Evolutionary conservation across 2,113 vertebrate genomes (phyloP).

Genomic region (Takifugu bimaculatus): DNA sequence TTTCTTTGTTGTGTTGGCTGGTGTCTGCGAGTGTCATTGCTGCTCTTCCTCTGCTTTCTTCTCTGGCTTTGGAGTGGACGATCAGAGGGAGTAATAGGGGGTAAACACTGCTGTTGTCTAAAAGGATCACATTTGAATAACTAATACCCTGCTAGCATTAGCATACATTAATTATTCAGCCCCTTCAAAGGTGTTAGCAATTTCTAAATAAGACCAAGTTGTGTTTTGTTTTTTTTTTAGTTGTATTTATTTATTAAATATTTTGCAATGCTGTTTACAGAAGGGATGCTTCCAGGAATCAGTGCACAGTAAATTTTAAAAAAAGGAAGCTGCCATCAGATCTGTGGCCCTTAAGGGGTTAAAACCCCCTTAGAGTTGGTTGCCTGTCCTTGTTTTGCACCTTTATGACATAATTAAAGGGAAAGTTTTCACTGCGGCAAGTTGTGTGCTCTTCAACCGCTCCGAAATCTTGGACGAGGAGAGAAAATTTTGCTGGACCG

Average conservation of each 20-base stretch:
- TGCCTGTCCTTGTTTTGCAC: constrained; percentile 7
- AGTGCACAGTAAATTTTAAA: constrained; percentile 51
- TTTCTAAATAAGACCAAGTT: constrained; percentile 55
- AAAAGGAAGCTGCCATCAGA: constrained; percentile 42
- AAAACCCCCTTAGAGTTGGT: neutral
- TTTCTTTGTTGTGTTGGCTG: constrained; percentile 64
- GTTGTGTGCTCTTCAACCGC: constrained; percentile 43
- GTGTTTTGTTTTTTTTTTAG: constrained; percentile 12
- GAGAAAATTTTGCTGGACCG: constrained; percentile 35
- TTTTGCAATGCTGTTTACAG: constrained; percentile 44
- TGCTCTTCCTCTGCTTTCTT: constrained; percentile 57
- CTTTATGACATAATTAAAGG: constrained; percentile 37
- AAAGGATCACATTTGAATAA: constrained; percentile 75
- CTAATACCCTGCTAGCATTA: constrained; percentile 68
- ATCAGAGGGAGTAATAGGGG: constrained; percentile 66
- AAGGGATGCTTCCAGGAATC: constrained; percentile 63
- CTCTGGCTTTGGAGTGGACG: constrained; percentile 64
- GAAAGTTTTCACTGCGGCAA: constrained; percentile 21
- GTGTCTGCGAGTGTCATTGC: constrained; percentile 61
- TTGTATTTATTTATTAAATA: constrained; percentile 12
- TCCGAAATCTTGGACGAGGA: constrained; percentile 60
- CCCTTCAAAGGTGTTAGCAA: constrained; percentile 51
- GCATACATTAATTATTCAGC: constrained; percentile 69
- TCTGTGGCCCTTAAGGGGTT: constrained; percentile 37
- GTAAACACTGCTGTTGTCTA: constrained; percentile 73